These are phyloP conservation scores for Antechinus flavipes DNA, from an alignment of 2,113 vertebrate species.

Conservation along the genomic window DNA sequence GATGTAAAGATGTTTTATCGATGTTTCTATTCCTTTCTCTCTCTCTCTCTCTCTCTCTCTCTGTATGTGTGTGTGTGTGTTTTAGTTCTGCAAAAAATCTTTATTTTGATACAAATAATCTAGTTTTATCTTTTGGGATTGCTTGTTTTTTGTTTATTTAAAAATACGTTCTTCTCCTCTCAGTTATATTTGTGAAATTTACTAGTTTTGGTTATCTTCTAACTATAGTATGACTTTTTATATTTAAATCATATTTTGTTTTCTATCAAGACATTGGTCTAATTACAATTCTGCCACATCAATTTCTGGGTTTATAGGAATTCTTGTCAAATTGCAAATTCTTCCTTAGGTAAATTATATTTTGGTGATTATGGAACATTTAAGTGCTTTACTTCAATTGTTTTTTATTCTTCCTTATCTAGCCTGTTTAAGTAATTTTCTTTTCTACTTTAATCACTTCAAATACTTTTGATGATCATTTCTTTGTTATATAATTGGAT, in stretches of 20 bases:
- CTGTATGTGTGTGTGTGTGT: no score
- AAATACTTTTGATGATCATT: no score
- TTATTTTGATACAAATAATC: not conserved
- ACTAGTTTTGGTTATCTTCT: not conserved
- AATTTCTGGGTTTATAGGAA: not conserved
- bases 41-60: no score
- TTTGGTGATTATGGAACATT: not conserved
- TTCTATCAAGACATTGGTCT: not conserved
- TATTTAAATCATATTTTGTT: not conserved
- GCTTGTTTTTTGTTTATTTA: not conserved
- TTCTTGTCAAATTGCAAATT: not conserved
- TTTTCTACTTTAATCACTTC: not conserved
- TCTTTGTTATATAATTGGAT: not conserved
- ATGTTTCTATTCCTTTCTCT: not conserved
- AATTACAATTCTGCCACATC: not conserved
- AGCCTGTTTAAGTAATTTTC: not conserved
- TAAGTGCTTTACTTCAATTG: not conserved
- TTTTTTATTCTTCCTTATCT: not conserved
- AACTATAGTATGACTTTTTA: not conserved
- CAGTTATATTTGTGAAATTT: not conserved
- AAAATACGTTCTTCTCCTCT: not conserved
- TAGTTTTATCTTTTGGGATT: not conserved
- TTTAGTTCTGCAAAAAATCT: not conserved
- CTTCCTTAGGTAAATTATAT: not conserved
- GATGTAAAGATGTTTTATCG: not conserved